Base-by-base conservation (phyloP, 2,113 vertebrate species). In the Colinus virginianus region DNA sequence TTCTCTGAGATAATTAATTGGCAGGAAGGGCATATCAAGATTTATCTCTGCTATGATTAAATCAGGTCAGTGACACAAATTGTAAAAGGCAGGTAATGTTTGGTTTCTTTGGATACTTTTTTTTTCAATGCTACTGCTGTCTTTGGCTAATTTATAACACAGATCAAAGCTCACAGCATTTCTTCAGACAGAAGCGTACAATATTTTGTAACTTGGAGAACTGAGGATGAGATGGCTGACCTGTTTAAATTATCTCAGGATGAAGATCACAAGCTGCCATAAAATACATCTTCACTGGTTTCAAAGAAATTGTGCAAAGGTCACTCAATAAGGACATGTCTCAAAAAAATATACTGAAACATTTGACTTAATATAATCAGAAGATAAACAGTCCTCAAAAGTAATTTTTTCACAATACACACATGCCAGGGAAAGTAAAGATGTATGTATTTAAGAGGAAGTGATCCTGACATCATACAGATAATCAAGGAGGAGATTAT, bases 401-500 rank as follows among this genome's bases (percentile, higher is more conserved):
- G 11, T 49, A 19, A 7, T 38, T 78, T 34, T 88, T 17, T 1
- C 26, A 36, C 40, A 56, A 26, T 64, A 43, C 9, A 40, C 4
- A 21, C 0, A 9, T 70, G 32, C 30, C 32, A 58, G 11, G 28
- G 36, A 82, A 82, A 81, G 62, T 62, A 78, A 66, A 87, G 53
- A 40, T 5, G n/a, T 32, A 42, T 23, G 9, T 42, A 25, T 32
- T 90, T 45, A 91, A 51, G 55, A 90, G 55, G 58, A 87, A 51
- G 49, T 45, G 28, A 90, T 36, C 14, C 30, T 69, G 68, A 82
- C 63, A 20, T 34, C 79, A 55, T 22, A 76, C 48, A 69, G 45
- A 74, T 49, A 92, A 94, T 49, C 59, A 81, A 81, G 78, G 71
- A 76, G 94, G 38, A 93, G 45, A 82, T 74, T 93, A 84, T 91